Evolutionary conservation across 2,113 vertebrate species (phyloP).

Genomic region (Hemichromis elongatus): DNA sequence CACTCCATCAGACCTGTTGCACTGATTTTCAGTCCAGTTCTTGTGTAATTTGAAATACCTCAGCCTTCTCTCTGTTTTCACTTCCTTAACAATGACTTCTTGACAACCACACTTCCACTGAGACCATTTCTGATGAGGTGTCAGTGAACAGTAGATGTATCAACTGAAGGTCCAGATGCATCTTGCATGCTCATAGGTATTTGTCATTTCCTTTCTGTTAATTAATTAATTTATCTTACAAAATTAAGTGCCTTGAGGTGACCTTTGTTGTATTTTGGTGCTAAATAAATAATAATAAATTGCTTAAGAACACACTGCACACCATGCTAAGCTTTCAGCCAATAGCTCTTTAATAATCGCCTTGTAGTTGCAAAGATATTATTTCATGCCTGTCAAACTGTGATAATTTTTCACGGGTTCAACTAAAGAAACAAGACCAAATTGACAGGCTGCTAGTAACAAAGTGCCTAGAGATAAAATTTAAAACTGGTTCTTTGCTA

Average conservation of each 20-base stretch:
- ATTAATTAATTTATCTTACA: no score
- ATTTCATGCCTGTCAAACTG: background rate
- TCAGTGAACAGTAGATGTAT: no score
- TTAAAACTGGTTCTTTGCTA: background rate
- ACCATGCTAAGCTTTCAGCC: background rate
- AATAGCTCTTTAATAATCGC: background rate
- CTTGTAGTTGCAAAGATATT: background rate
- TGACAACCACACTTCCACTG: no score
- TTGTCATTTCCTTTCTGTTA: no score
- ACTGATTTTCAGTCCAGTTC: no score
- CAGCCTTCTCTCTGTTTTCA: background rate
- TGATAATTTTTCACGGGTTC: background rate
- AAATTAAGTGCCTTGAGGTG: no score
- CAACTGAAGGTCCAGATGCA: no score
- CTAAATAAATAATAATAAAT: background rate
- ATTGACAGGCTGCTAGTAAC: background rate
- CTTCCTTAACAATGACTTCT: background rate
- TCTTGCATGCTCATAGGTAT: no score
- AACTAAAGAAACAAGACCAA: background rate
- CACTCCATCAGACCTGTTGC: background rate
- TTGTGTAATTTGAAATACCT: background rate
- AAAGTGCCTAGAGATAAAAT: background rate
- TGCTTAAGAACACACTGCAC: background rate
- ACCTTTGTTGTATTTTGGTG: no score
- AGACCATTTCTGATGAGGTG: no score